These are phyloP conservation scores for Hydractinia echinata DNA, from an alignment of 30 jellyfish, hydroid and myxozoan genomes.

Conservation along the genomic window DNA sequence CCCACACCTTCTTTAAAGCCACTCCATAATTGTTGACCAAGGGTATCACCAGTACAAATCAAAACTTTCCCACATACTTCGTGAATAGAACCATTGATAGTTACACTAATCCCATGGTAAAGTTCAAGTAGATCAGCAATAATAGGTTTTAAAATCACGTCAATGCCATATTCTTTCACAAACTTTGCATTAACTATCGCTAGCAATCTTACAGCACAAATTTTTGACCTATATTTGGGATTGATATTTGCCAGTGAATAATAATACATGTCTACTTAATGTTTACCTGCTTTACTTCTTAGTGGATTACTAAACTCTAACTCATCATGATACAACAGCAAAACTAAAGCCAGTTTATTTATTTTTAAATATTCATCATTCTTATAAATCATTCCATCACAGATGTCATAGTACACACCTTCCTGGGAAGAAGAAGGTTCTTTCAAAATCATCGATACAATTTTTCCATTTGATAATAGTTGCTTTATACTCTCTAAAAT, in stretches of 20 bases:
- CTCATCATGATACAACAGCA: constrained; percentile 34
- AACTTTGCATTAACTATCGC: constrained; percentile 38
- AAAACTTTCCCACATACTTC: constrained; percentile 38
- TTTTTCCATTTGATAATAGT: constrained; percentile 30
- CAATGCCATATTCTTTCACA: constrained; percentile 32
- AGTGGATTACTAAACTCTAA: constrained; percentile 40
- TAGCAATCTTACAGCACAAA: constrained; percentile 39
- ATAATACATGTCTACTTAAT: constrained; percentile 39
- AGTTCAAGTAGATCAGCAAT: constrained; percentile 21
- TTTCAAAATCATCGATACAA: not conserved
- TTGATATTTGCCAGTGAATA: constrained; percentile 29
- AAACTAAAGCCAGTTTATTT: constrained; percentile 25
- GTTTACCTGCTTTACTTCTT: constrained; percentile 44
- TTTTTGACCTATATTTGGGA: constrained; percentile 34
- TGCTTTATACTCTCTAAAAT: constrained; percentile 42
- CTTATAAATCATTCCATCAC: constrained; percentile 40
- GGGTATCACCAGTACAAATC: constrained; percentile 42
- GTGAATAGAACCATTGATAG: not conserved
- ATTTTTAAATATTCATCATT: constrained; percentile 25
- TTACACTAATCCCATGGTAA: constrained; percentile 11
- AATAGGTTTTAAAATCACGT: constrained; percentile 25
- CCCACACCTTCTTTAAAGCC: constrained; percentile 55
- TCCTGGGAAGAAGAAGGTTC: constrained; percentile 8
- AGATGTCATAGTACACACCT: constrained; percentile 34
- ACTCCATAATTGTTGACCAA: constrained; percentile 47